phyloP scores from a whole-genome alignment of 2,113 vertebrate species.

The Heterotis niloticus region DNA sequence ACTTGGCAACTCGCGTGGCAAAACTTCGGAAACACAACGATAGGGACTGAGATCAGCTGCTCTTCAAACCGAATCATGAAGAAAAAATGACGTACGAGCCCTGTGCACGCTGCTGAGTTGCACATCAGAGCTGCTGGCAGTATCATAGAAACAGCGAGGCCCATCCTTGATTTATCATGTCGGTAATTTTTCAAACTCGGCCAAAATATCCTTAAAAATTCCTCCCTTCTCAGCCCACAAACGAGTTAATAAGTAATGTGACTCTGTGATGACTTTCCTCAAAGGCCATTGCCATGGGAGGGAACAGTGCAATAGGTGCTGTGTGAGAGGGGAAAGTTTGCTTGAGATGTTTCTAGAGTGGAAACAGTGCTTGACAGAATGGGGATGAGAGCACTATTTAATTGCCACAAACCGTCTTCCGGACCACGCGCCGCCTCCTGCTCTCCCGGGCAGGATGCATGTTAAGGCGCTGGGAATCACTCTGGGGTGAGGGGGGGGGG shows the following conservation, averaged over 20 bases:
- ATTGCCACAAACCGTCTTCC: slow-evolving; percentile 61
- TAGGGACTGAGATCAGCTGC: background rate
- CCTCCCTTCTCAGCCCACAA: background rate
- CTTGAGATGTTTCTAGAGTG: slow-evolving; percentile 45
- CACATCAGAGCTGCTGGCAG: background rate
- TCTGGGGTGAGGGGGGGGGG: slow-evolving; percentile 43
- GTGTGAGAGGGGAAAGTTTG: slow-evolving; percentile 40
- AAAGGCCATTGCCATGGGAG: slow-evolving; percentile 16
- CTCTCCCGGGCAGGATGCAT: slow-evolving; percentile 21
- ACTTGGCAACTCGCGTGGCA: background rate
- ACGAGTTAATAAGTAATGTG: slow-evolving; percentile 18
- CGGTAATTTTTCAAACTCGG: background rate
- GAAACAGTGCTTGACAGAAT: slow-evolving; percentile 70
- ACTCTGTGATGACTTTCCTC: slow-evolving; percentile 17
- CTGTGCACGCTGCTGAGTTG: too few species aligned
- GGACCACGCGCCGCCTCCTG: slow-evolving; percentile 42
- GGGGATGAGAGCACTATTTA: slow-evolving; percentile 64
- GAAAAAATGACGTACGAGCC: too few species aligned
- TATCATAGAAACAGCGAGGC: background rate
- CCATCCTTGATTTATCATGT: background rate
- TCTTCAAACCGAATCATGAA: background rate
- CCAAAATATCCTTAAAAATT: background rate
- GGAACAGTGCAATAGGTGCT: slow-evolving; percentile 10
- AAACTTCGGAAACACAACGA: background rate
- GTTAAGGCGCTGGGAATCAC: slow-evolving; percentile 16